phyloP scores from a whole-genome alignment of 2,888 invertebrate genomes.

The Laspeyria flexula region DNA sequence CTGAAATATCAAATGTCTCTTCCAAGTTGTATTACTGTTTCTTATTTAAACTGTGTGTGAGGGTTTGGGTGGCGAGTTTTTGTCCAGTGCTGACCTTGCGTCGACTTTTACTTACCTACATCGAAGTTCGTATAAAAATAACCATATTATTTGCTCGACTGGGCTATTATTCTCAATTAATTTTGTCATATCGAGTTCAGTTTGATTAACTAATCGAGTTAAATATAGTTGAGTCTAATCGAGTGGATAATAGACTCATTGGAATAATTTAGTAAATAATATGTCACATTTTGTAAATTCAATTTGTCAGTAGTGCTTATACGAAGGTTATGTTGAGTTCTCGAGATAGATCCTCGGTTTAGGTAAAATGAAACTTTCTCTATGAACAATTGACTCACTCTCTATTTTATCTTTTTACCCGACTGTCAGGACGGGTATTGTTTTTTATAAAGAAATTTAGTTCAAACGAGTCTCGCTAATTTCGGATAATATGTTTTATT shows the following conservation, averaged over 20 bases:
- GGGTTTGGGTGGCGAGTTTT: conserved; percentile 52
- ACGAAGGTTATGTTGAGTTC: no score
- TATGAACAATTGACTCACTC: no score
- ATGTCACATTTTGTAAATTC: no score
- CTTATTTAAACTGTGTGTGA: conserved; percentile 27
- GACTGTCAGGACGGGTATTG: no score
- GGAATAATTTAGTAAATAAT: no score
- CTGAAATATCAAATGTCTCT: conserved; percentile 8
- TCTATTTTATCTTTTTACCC: no score
- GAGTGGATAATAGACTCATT: conserved; percentile 9
- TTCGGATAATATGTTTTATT: no score
- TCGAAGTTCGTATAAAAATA: conserved; percentile 55
- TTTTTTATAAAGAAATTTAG: no score
- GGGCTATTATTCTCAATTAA: conserved; percentile 56
- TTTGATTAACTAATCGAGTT: conserved; percentile 32
- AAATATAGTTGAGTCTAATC: conserved; percentile 27
- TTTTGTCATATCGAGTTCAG: conserved; percentile 44
- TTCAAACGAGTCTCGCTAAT: no score
- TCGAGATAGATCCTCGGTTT: no score
- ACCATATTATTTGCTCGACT: conserved; percentile 49
- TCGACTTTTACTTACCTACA: conserved; percentile 63
- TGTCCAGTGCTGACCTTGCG: conserved; percentile 54
- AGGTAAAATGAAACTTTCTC: no score
- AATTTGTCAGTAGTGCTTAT: no score
- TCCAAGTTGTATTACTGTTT: conserved; percentile 36